Base-by-base conservation (phyloP, 2,113 vertebrate genomes). In the Morone saxatilis region DNA sequence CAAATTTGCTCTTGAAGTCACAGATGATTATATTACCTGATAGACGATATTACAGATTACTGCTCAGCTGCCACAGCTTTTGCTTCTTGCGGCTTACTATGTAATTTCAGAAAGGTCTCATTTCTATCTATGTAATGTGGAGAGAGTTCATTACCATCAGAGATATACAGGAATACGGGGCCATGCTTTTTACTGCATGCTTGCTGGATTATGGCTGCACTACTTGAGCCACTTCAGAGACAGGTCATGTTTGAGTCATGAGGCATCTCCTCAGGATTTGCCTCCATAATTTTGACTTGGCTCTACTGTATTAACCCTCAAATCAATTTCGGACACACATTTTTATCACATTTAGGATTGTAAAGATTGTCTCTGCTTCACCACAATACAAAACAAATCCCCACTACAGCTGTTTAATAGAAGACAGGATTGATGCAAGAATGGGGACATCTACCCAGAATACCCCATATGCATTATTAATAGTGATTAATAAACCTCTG, bases 381-480 rank as follows among this genome's bases (percentile, higher is more conserved):
- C 3, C 36, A 10, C 38, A 56, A 10, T 20, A 31, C 4, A 25
- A 41, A 71, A 25, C 17, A 47, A 53, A 31, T 22, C 66, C 7
- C 50, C 4, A 0, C 45, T 61, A 54, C 45, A 50, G 60, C 20
- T 17, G 36, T 60, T 80, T 76, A 63, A 73, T 19, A 47, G 6
- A 22, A 31, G 17, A 54, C 45, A 31, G 31, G 50, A 86, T 59
- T 43, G 60, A 78, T 76, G 66, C 50, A 41, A 76, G 51, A 41
- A 43, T 40, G 41, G 60, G 51, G 56, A 78, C 69, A 38, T 71
- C 51, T 76, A 56, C 78, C 70, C 83, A 83, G 86, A 89, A 88
- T 80, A 71, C 45, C 75, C 66, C 47, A 7, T 54, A 36, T 87
- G 31, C 66, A 83, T 88, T 81, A 83, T 78, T 86, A 72, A 87